These are phyloP conservation scores for Drosophila kohkoa DNA, from an alignment of 1,140 invertebrate genomes.

Conservation along the genomic window DNA sequence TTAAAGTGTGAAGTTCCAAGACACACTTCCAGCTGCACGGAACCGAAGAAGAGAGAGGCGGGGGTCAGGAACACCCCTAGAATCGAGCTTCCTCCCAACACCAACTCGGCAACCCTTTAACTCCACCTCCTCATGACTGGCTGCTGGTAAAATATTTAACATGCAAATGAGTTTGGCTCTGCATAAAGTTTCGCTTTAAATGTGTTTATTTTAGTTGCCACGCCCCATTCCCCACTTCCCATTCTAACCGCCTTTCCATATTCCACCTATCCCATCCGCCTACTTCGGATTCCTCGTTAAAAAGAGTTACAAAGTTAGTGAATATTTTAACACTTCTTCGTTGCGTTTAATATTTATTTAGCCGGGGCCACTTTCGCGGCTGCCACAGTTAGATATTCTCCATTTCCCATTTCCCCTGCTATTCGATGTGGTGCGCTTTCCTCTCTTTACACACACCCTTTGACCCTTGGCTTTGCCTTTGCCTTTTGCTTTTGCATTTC, in stretches of 20 bases:
- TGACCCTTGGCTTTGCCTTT: conserved; percentile 4
- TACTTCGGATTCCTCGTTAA: conserved; percentile 61
- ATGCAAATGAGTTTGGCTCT: conserved; percentile 83
- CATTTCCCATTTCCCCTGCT: background rate
- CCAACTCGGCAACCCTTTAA: conserved; percentile 2
- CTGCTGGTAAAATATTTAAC: conserved; percentile 78
- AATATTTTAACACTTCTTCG: conserved; percentile 83
- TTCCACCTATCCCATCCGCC: conserved; percentile 1
- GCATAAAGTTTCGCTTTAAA: conserved; percentile 83
- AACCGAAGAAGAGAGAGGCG: too few relatives aligned
- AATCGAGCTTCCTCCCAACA: background rate
- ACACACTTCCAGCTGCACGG: conserved; percentile 52
- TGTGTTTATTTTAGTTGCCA: conserved; percentile 82
- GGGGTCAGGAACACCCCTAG: background rate
- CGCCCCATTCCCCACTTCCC: conserved; percentile 32
- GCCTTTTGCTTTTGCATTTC: background rate
- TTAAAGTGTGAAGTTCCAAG: conserved; percentile 79
- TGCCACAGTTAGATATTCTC: conserved; percentile 19
- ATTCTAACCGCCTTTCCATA: background rate
- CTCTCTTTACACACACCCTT: background rate
- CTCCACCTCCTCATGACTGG: conserved; percentile 6
- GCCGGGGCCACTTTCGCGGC: conserved; percentile 53
- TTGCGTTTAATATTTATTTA: conserved; percentile 81
- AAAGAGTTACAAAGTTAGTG: conserved; percentile 84
- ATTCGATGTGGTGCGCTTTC: background rate